These are phyloP conservation scores for Octomys mimax DNA, from an alignment of 2,797 vertebrate species.

Conservation along the genomic window DNA sequence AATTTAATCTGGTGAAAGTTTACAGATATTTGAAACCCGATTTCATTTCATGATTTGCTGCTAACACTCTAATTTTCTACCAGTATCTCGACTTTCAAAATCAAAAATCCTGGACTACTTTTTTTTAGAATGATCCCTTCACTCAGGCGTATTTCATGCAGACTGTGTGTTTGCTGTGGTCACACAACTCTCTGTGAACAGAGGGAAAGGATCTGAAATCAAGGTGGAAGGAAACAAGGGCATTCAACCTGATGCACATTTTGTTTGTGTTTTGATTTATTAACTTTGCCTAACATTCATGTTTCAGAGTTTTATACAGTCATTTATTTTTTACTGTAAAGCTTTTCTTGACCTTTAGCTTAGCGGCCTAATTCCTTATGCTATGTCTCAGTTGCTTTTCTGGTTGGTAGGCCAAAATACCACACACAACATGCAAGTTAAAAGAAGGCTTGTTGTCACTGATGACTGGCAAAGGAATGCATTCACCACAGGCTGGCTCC, in stretches of 20 bases:
- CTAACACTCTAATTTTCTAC: neutral
- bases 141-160: neutral
- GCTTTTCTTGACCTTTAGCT: neutral
- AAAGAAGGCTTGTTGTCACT: neutral
- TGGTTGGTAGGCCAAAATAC: neutral
- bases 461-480: neutral
- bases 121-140: neutral
- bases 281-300: neutral
- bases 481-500: neutral
- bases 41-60: neutral
- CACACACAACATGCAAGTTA: neutral
- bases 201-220: neutral
- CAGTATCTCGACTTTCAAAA: neutral
- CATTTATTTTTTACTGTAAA: neutral
- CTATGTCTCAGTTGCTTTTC: neutral
- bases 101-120: neutral
- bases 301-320: neutral
- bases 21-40: neutral
- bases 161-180: neutral
- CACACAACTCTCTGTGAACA: neutral
- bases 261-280: neutral
- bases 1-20: neutral
- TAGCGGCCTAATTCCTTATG: neutral
- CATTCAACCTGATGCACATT: neutral
- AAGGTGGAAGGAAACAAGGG: neutral